Conservation (phyloP, 2,888 invertebrate species). For the Stenodera caucasica region DNA sequence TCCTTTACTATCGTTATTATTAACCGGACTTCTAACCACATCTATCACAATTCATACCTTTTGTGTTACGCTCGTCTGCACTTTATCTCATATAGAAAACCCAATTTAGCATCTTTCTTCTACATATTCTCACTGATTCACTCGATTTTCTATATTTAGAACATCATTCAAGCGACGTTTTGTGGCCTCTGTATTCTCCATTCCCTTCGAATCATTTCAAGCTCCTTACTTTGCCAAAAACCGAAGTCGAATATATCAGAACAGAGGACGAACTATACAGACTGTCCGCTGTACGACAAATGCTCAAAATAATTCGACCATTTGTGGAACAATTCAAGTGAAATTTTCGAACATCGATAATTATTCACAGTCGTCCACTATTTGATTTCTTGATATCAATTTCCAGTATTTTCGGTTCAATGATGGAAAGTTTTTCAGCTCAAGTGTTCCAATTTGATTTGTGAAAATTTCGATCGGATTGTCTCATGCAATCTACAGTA, state of each 20-base stretch:
- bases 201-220: constrained; percentile 32
- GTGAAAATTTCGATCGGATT: too few relatives aligned
- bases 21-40: constrained; percentile 23
- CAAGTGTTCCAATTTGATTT: too few relatives aligned
- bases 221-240: constrained; percentile 31
- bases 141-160: constrained; percentile 3
- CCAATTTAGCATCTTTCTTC: constrained; percentile 39
- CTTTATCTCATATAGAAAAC: constrained; percentile 43
- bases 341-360: too few relatives aligned
- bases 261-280: constrained; percentile 21
- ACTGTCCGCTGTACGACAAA: too few relatives aligned
- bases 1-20: constrained; percentile 11
- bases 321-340: too few relatives aligned
- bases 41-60: constrained; percentile 41
- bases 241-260: constrained; percentile 27
- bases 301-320: too few relatives aligned
- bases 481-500: too few relatives aligned
- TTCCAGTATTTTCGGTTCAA: too few relatives aligned
- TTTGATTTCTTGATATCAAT: too few relatives aligned
- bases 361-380: too few relatives aligned
- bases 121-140: constrained; percentile 37
- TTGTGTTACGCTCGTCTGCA: constrained; percentile 37
- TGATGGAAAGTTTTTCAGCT: too few relatives aligned
- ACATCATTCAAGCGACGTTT: too few relatives aligned
- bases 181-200: background rate